Conservation (phyloP, 1,140 invertebrate species). For the Meteorus sp. region DNA sequence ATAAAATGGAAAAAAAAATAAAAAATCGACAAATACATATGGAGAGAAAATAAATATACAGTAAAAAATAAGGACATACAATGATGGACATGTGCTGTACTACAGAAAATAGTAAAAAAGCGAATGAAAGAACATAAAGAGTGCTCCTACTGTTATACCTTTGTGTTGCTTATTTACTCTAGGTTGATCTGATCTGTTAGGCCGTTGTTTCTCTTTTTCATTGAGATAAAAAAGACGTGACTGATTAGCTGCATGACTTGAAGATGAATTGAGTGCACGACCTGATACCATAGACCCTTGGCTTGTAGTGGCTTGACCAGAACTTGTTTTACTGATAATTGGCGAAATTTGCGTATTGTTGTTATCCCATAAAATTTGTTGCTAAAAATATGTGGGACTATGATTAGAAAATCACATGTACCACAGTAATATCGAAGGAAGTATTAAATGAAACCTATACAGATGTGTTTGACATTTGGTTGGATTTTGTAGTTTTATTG, state of each 20-base stretch:
- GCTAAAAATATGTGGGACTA: slow-evolving; percentile 32
- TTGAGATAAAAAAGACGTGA: slow-evolving; percentile 62
- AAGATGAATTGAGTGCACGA: slow-evolving; percentile 47
- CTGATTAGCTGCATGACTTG: slow-evolving; percentile 48
- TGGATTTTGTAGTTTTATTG: too few relatives aligned
- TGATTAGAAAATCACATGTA: slow-evolving; percentile 23
- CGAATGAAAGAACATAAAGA: slow-evolving; percentile 1
- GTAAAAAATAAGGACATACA: slow-evolving; percentile 1
- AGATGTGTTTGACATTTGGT: slow-evolving; percentile 37
- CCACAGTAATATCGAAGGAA: background rate
- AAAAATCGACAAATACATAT: slow-evolving; percentile 7
- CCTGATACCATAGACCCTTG: slow-evolving; percentile 53
- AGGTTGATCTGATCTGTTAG: slow-evolving; percentile 48
- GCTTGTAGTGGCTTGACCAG: slow-evolving; percentile 53
- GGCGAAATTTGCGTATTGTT: slow-evolving; percentile 50
- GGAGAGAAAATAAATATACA: slow-evolving; percentile 7
- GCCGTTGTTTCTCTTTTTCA: slow-evolving; percentile 58
- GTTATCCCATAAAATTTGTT: slow-evolving; percentile 51
- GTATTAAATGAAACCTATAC: slow-evolving; percentile 39
- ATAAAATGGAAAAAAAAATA: slow-evolving; percentile 33
- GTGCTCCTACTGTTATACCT: slow-evolving; percentile 48
- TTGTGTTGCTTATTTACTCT: slow-evolving; percentile 57
- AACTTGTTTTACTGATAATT: slow-evolving; percentile 54
- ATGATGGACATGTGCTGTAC: background rate
- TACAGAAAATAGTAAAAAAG: background rate